These are phyloP conservation scores for Drosophila mauritiana DNA, from an alignment of 1,140 invertebrate species.

Conservation along the genomic window DNA sequence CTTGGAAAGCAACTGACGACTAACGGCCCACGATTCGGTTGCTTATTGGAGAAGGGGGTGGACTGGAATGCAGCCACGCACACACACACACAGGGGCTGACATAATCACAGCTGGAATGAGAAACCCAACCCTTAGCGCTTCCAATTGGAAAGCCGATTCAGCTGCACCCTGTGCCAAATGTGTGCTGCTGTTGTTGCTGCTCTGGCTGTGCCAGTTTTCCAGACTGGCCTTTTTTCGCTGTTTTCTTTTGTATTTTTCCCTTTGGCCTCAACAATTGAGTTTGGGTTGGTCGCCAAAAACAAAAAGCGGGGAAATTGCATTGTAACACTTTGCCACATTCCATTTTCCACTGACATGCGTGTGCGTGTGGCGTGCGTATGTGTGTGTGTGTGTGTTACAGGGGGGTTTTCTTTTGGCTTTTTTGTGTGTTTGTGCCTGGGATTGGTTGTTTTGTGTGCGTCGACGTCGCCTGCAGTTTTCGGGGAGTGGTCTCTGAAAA, in stretches of 20 bases:
- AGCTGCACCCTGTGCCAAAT: slow-evolving; percentile 70
- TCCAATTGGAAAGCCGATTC: slow-evolving; percentile 70
- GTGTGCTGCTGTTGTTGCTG: slow-evolving; percentile 20
- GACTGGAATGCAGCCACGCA: slow-evolving; percentile 20
- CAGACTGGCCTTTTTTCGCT: slow-evolving; percentile 58
- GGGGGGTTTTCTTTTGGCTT: slow-evolving; percentile 57
- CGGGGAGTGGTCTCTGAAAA: slow-evolving; percentile 81
- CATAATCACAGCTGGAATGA: slow-evolving; percentile 74
- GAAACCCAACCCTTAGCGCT: slow-evolving; percentile 79
- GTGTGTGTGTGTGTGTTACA: slow-evolving; percentile 14
- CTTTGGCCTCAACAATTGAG: slow-evolving; percentile 70
- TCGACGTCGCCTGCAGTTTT: slow-evolving; percentile 80
- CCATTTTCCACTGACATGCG: slow-evolving; percentile 46
- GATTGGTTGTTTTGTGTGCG: slow-evolving; percentile 84
- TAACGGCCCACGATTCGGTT: slow-evolving; percentile 22
- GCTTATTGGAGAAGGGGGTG: slow-evolving; percentile 31
- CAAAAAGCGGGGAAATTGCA: slow-evolving; percentile 78
- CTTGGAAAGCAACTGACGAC: slow-evolving; percentile 81
- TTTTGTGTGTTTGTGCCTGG: slow-evolving; percentile 74
- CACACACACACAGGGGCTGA: slow-evolving; percentile 46
- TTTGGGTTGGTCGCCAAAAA: slow-evolving; percentile 74
- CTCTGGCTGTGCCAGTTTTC: slow-evolving; percentile 76
- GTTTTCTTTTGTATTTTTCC: slow-evolving; percentile 18
- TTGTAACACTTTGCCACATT: slow-evolving; percentile 77
- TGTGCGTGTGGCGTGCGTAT: slow-evolving; percentile 7